These are phyloP conservation scores for Pseudorasbora parva DNA, from an alignment of 2,113 vertebrate species.

Conservation along the genomic window DNA sequence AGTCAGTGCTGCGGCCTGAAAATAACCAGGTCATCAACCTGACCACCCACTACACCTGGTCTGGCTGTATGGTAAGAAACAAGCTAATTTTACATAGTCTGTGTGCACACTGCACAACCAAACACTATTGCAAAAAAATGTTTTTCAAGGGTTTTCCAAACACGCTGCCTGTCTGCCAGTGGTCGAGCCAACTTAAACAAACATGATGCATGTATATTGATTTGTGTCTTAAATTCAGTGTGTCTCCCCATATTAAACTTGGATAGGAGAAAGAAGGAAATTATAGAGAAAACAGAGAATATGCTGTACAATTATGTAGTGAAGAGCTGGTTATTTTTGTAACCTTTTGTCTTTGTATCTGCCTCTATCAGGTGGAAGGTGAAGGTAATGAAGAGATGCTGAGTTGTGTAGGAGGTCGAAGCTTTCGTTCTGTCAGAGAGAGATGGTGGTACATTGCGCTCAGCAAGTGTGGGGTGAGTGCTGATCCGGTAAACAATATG, in stretches of 20 bases:
- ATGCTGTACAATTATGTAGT: neutral
- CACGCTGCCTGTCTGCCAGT: neutral
- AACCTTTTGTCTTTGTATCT: neutral
- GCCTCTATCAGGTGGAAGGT: constrained; percentile 74
- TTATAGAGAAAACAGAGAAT: neutral
- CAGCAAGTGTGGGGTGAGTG: constrained; percentile 93
- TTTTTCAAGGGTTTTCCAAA: neutral
- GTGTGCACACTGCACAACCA: neutral
- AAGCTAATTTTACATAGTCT: neutral
- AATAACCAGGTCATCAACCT: constrained; percentile 96
- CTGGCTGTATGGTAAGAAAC: constrained; percentile 86
- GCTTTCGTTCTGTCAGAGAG: constrained; percentile 90
- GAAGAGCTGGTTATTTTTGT: neutral
- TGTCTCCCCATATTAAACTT: neutral
- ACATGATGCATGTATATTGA: neutral
- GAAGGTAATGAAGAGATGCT: constrained; percentile 81
- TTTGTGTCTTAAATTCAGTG: neutral
- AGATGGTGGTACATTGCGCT: constrained; percentile 95
- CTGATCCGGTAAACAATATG: neutral
- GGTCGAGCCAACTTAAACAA: neutral
- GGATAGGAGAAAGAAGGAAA: neutral
- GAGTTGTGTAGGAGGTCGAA: constrained; percentile 88
- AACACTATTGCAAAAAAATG: neutral
- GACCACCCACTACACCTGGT: constrained; percentile 91
- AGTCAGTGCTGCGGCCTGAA: constrained; percentile 88